These are phyloP conservation scores for Pygmarrhopalites habei DNA, from an alignment of 1,140 invertebrate species.

Conservation along the genomic window DNA sequence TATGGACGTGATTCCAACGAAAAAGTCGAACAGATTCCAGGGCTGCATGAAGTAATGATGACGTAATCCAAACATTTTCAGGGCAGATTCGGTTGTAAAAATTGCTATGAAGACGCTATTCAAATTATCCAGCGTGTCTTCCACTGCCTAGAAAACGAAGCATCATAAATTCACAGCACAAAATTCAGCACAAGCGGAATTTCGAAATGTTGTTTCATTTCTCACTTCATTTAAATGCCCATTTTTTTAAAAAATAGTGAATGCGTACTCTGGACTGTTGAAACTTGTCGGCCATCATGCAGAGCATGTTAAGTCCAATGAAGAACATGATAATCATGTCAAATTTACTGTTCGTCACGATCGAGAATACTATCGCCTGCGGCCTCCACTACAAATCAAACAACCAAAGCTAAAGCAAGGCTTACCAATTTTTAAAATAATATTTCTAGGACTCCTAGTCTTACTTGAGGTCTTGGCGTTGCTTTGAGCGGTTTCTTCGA, in stretches of 20 bases:
- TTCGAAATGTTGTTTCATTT: too few species aligned
- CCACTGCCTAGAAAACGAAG: conserved; percentile 57
- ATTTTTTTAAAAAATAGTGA: too few species aligned
- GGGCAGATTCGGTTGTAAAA: conserved; percentile 93
- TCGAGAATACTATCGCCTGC: conserved; percentile 92
- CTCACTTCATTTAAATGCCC: too few species aligned
- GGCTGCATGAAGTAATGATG: conserved; percentile 97
- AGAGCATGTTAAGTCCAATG: conserved; percentile 98
- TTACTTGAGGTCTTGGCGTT: conserved; percentile 89
- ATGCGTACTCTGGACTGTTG: conserved; percentile 58
- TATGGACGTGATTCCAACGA: conserved; percentile 97
- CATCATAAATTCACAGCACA: too few species aligned
- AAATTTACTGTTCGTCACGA: conserved; percentile 96
- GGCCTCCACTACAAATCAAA: conserved; percentile 72
- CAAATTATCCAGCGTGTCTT: conserved; percentile 74
- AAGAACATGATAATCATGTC: conserved; percentile 99
- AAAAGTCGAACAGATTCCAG: conserved; percentile 99
- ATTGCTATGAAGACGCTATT: conserved; percentile 98
- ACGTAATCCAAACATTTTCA: conserved; percentile 62
- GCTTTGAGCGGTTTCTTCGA: conserved; percentile 96
- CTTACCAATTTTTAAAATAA: too few species aligned
- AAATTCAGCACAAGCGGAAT: too few species aligned
- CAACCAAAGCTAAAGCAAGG: too few species aligned
- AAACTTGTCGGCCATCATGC: conserved; percentile 96
- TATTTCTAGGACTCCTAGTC: too few species aligned